Evolutionary conservation across 2,113 vertebrate species (phyloP).

Genomic region (Isurus oxyrinchus): DNA sequence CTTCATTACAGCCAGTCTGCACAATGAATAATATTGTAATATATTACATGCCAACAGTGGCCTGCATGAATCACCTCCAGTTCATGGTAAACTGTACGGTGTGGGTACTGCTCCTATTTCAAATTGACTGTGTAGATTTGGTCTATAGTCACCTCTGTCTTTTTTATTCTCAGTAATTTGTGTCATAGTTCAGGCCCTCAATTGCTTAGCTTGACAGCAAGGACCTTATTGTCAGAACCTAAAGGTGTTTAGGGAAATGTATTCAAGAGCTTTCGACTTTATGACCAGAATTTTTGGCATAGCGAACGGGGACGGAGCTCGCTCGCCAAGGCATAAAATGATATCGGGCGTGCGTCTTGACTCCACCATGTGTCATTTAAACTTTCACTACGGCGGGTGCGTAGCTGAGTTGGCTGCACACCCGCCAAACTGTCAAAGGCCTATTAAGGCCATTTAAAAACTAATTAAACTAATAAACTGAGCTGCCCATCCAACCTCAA

Average conservation of each 20-base stretch:
- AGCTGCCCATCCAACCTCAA: too few species aligned
- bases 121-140: not conserved
- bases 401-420: too few species aligned
- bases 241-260: not conserved
- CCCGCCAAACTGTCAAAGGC: too few species aligned
- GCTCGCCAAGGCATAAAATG: too few species aligned
- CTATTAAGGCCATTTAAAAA: too few species aligned
- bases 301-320: too few species aligned
- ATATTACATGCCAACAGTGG: not conserved
- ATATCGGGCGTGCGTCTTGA: too few species aligned
- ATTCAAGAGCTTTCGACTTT: not conserved
- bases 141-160: not conserved
- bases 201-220: not conserved
- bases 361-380: too few species aligned
- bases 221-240: not conserved
- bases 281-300: too few species aligned
- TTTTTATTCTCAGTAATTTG: not conserved
- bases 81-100: not conserved
- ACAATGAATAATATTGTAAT: not conserved
- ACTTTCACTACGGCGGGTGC: too few species aligned
- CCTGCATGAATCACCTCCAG: not conserved
- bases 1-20: not conserved
- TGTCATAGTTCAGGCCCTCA: not conserved
- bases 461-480: too few species aligned
- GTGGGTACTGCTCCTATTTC: not conserved